A percentile compares a stretch with the other conserved stretches of the same genome.
Evolutionary conservation across 1,140 invertebrate genomes (phyloP).

Genomic region (Physella acuta): DNA sequence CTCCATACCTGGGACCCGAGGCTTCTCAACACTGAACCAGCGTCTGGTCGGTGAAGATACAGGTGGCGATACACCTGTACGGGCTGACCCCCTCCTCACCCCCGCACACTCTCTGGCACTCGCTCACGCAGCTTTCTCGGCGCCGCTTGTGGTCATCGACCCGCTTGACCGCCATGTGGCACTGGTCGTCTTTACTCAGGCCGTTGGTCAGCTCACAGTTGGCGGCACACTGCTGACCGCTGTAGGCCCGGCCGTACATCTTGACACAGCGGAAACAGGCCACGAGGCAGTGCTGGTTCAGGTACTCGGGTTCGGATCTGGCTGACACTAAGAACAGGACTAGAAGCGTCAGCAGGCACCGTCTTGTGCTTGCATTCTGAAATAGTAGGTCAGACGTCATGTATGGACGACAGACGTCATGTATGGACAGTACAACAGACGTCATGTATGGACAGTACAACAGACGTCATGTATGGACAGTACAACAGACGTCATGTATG

Average conservation of each 20-base stretch:
- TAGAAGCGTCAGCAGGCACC: no score
- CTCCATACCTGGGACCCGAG: no score
- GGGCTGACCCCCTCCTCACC: slow-evolving; percentile 13
- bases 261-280: slow-evolving; percentile 26
- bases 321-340: no score
- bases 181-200: slow-evolving; percentile 18
- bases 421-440: no score
- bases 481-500: no score
- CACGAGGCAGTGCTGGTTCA: slow-evolving; percentile 27
- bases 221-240: slow-evolving; percentile 24
- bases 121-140: slow-evolving; percentile 2
- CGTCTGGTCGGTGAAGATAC: slow-evolving; percentile 8
- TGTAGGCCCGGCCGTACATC: slow-evolving; percentile 26
- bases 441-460: no score
- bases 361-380: no score
- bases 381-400: no score
- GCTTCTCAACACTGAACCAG: slow-evolving; percentile 4
- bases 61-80: slow-evolving; percentile 22
- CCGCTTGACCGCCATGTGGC: slow-evolving; percentile 3
- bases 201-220: slow-evolving; percentile 21
- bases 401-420: no score
- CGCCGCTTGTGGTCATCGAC: not conserved
- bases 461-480: no score
- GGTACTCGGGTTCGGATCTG: no score
- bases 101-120: not conserved